Percentiles rank a stretch among this genome's conserved stretches.
phyloP scores from a whole-genome alignment of 2,888 invertebrate species.

The Liposcelis brunnea region DNA sequence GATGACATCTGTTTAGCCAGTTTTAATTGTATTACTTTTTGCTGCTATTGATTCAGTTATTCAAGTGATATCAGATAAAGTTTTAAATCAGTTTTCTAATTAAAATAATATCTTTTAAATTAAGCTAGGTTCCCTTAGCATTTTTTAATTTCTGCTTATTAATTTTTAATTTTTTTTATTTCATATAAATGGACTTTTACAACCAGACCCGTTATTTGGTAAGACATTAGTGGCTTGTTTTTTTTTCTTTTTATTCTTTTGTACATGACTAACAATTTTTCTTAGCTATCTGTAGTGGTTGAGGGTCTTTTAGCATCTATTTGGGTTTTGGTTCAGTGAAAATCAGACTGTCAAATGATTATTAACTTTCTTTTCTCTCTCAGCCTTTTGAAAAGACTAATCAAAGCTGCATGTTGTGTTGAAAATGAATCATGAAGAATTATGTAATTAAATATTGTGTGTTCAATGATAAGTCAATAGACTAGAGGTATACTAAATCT shows the following conservation, averaged over 20 bases:
- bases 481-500: too few relatives aligned
- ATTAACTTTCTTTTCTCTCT: too few relatives aligned
- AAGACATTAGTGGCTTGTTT: background rate
- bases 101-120: background rate
- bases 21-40: constrained; percentile 19
- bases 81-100: constrained; percentile 9
- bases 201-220: background rate
- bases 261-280: background rate
- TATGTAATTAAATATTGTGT: too few relatives aligned
- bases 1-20: too few relatives aligned
- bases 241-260: background rate
- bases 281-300: background rate
- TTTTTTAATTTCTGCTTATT: constrained; percentile 7
- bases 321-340: too few relatives aligned
- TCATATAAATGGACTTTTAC: background rate
- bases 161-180: constrained; percentile 6
- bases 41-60: constrained; percentile 14
- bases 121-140: too few relatives aligned
- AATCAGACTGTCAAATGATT: too few relatives aligned
- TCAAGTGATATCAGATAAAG: constrained; percentile 4
- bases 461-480: too few relatives aligned
- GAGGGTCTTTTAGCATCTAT: too few relatives aligned
- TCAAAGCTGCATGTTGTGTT: too few relatives aligned
- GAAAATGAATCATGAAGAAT: too few relatives aligned
- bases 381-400: too few relatives aligned